A percentile compares a stretch with the other conserved stretches of the same genome.
Conservation (phyloP, 2,797 vertebrate species). For the Picus viridis region DNA sequence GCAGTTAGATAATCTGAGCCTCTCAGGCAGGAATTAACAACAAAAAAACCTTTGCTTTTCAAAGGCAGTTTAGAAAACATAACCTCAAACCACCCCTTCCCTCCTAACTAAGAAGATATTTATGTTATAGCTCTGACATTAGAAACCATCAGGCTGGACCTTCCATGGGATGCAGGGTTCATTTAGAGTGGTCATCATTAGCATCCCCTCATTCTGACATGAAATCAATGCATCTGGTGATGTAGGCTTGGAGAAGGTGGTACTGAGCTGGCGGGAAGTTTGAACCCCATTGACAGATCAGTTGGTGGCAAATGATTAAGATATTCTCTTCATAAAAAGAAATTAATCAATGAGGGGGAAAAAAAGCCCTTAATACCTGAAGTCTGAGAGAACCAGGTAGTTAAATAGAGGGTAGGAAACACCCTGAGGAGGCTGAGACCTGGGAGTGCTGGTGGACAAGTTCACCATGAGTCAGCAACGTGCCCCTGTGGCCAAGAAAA, state of each 20-base stretch:
- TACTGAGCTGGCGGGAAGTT: slow-evolving; percentile 5
- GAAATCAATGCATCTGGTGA: not conserved
- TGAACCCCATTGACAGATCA: not conserved
- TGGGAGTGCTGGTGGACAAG: too few species aligned
- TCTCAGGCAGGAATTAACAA: not conserved
- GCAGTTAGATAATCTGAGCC: not conserved
- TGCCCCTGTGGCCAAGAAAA: too few species aligned
- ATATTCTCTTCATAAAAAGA: not conserved
- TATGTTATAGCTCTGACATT: not conserved
- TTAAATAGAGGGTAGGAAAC: not conserved
- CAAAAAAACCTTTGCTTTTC: not conserved
- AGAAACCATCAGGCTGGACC: slow-evolving; percentile 4
- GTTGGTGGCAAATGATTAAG: not conserved
- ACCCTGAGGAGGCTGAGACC: too few species aligned
- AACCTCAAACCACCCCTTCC: not conserved
- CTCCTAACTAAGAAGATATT: not conserved
- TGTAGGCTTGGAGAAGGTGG: not conserved
- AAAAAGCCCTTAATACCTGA: not conserved
- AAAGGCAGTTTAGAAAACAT: slow-evolving; percentile 6
- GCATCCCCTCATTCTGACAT: not conserved
- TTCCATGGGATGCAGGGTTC: not conserved
- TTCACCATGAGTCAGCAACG: too few species aligned
- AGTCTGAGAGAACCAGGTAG: not conserved
- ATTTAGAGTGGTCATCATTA: not conserved
- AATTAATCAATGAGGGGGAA: not conserved